Conservation (phyloP, 2,797 vertebrate genomes). For the Mormyrus hasselquistii region DNA sequence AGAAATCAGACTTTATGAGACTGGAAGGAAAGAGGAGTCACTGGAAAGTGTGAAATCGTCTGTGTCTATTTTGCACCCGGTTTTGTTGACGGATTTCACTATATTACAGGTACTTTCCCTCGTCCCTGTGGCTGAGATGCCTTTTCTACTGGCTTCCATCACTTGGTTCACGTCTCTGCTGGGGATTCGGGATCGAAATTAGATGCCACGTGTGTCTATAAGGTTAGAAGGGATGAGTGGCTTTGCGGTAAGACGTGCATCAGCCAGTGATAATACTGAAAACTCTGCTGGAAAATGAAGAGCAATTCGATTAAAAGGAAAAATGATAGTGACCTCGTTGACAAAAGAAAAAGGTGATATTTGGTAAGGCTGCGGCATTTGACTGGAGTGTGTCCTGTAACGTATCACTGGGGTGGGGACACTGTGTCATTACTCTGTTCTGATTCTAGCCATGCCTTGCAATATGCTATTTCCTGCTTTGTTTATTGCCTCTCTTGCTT, state of each 20-base stretch:
- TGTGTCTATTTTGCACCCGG: background rate
- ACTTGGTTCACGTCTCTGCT: background rate
- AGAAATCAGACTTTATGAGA: background rate
- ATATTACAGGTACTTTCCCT: background rate
- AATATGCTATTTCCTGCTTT: background rate
- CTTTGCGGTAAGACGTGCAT: background rate
- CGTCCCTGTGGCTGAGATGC: background rate
- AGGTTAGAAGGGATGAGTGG: background rate
- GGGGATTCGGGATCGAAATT: background rate
- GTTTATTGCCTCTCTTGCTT: background rate
- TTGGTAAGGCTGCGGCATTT: background rate
- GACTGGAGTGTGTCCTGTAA: background rate
- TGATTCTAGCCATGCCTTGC: background rate
- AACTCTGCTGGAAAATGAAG: background rate
- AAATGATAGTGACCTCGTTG: background rate
- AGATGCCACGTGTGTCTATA: background rate
- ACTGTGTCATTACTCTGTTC: background rate
- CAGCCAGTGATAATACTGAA: constrained; percentile 5
- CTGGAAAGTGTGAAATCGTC: background rate
- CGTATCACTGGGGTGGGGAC: background rate
- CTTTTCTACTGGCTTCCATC: background rate
- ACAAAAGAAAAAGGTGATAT: background rate
- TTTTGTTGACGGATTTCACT: background rate
- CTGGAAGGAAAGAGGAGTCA: background rate
- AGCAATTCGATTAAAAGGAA: background rate